Percentiles rank a stretch among this genome's conserved stretches.
phyloP scores from a whole-genome alignment of 1,140 invertebrate species.

The Condylostylus longicornis region DNA sequence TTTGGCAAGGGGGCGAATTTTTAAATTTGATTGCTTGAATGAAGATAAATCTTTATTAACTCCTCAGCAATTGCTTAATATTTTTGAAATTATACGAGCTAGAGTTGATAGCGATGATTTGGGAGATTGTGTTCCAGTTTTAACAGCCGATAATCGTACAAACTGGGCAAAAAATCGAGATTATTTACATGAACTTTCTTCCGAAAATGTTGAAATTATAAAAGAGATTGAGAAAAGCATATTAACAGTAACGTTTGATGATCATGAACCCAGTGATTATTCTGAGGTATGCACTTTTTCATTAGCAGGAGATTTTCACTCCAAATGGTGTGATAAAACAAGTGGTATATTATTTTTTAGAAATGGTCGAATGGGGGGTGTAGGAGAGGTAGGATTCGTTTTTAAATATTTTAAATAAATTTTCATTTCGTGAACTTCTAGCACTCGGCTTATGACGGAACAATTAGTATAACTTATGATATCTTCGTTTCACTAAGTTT shows the following conservation, averaged over 20 bases:
- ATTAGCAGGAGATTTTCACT: slow-evolving; percentile 34
- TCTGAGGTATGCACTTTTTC: slow-evolving; percentile 25
- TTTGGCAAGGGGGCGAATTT: slow-evolving; percentile 40
- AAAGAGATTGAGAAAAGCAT: slow-evolving; percentile 47
- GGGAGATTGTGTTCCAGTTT: slow-evolving; percentile 40
- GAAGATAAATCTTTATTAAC: slow-evolving; percentile 25
- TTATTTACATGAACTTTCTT: slow-evolving; percentile 36
- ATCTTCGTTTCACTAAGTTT: slow-evolving; percentile 27
- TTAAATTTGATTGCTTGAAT: slow-evolving; percentile 25
- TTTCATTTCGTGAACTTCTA: slow-evolving; percentile 10
- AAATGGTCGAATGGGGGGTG: slow-evolving; percentile 34
- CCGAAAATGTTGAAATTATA: slow-evolving; percentile 43
- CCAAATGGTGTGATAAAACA: slow-evolving; percentile 42
- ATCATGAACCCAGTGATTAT: slow-evolving; percentile 28
- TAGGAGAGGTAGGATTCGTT: slow-evolving; percentile 20
- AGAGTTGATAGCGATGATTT: slow-evolving; percentile 25
- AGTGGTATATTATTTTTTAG: slow-evolving; percentile 33
- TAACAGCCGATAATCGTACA: slow-evolving; percentile 47
- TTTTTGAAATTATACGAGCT: slow-evolving; percentile 40
- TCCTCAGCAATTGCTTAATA: slow-evolving; percentile 31
- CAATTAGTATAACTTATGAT: slow-evolving; percentile 33
- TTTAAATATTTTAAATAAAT: slow-evolving; percentile 3
- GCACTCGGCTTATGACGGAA: slow-evolving; percentile 42
- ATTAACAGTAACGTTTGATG: slow-evolving; percentile 46
- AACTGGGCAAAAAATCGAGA: slow-evolving; percentile 44